Conservation (phyloP, 2,888 invertebrate genomes). For the Chloroclystis v-ata region DNA sequence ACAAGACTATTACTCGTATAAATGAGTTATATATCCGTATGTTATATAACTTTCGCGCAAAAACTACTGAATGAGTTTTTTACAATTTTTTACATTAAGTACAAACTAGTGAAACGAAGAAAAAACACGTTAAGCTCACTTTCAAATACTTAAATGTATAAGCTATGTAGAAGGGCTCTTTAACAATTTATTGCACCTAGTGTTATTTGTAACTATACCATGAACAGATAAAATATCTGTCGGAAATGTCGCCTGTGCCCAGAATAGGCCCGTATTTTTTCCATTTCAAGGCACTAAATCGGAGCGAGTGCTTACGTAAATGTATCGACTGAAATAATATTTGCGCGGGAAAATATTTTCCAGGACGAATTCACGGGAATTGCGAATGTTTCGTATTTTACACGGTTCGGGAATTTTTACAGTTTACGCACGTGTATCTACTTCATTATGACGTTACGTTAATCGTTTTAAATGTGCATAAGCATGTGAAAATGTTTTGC, state of each 20-base stretch:
- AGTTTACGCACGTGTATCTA: not conserved
- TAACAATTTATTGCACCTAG: no score
- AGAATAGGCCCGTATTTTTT: slow-evolving; percentile 44
- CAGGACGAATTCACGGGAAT: slow-evolving; percentile 16
- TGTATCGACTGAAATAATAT: slow-evolving; percentile 62
- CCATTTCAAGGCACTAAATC: slow-evolving; percentile 57
- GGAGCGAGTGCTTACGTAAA: slow-evolving; percentile 46
- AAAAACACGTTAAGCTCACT: no score
- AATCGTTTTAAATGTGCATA: not conserved
- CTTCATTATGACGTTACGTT: not conserved
- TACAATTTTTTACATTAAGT: no score
- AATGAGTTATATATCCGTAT: no score
- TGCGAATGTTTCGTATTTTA: slow-evolving; percentile 11
- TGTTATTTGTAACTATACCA: no score
- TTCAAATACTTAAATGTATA: no score
- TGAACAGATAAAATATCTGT: not conserved
- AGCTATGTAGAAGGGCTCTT: no score
- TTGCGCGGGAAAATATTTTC: slow-evolving; percentile 31
- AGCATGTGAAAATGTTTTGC: no score
- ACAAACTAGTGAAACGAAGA: no score
- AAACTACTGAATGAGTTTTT: no score
- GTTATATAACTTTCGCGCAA: no score
- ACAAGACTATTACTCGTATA: no score
- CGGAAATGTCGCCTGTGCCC: slow-evolving; percentile 17
- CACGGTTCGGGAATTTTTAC: not conserved